Base-by-base conservation (phyloP, 2,888 invertebrate genomes). In the Coelopa pilipes region DNA sequence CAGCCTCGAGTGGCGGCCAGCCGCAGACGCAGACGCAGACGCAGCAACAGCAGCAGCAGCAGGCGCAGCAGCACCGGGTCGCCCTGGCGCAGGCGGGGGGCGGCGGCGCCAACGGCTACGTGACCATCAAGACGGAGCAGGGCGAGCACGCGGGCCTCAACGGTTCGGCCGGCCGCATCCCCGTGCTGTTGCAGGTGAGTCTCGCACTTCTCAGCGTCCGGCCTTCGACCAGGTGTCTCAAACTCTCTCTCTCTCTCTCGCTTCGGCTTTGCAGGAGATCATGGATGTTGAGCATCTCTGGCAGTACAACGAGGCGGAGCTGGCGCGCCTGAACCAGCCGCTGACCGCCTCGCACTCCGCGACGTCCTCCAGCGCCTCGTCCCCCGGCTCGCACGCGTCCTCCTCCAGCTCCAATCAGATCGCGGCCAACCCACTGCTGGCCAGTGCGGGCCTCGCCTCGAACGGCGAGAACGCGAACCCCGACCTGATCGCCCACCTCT, bases 241-340 rank as follows among this genome's bases (percentile, higher is more conserved):
- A 68, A 76, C 73, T 60, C 72, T 71, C 74, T 76, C 71, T 75
- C 73, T 74, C 9, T 75, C 69, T 57, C 70, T 34, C 5, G n/a
- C n/a, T n/a, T n/a, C n/a, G n/a, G n/a, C n/a, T n/a, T 80, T 88
- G 0, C 88, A 96, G 92, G 96, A 97, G 90, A 97, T 97, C 89
- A 96, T 97, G 94, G 96, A 96, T 85, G 97, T 97, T 84, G 97
- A 97, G 87, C 96, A 96, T 88, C 90, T 97, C 73, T 97, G 97
- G 97, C 96, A 96, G 86, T 96, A 95, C 89, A 96, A 94, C 85
- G 96, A 96, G 87, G 92, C 92, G 21, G 95, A 95, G 83, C 88
- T 93, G 81, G 91, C 90, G 76, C 89, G 92, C 69, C 89, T 93
- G 1, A 92, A 91, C 83, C 87, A 87, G 78, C 85, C 86, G 21